Percentiles rank a stretch among this genome's conserved stretches.
Conservation (phyloP, 2,797 vertebrate species). For the Uromys caudimaculatus region DNA sequence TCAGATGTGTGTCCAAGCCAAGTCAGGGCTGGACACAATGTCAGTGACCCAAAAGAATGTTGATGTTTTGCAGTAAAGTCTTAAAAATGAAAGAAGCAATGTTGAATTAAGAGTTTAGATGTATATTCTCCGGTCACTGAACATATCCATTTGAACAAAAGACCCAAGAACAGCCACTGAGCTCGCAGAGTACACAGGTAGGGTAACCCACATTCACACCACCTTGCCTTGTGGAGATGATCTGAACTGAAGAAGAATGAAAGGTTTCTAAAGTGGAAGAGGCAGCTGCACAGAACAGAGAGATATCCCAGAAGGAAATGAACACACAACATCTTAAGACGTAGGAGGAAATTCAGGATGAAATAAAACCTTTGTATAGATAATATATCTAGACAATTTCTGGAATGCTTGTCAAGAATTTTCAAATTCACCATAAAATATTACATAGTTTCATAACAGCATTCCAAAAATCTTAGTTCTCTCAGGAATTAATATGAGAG, state of each 20-base stretch:
- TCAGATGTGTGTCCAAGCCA: not conserved
- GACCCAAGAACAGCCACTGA: not conserved
- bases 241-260: not conserved
- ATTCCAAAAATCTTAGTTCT: not conserved
- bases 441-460: too few relatives aligned
- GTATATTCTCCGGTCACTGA: too few relatives aligned
- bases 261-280: not conserved
- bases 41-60: not conserved
- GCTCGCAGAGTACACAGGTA: fast-evolving
- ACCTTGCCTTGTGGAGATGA: too few relatives aligned
- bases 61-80: too few relatives aligned
- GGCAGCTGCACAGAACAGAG: too few relatives aligned
- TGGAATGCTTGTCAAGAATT: too few relatives aligned
- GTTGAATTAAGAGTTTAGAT: not conserved
- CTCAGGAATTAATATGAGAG: not conserved
- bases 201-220: not conserved
- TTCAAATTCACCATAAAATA: not conserved
- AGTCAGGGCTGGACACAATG: too few relatives aligned
- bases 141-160: not conserved
- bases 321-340: too few relatives aligned
- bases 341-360: not conserved
- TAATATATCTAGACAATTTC: not conserved
- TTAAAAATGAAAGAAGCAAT: not conserved
- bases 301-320: not conserved
- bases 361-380: not conserved